Percentiles rank a stretch among this genome's conserved stretches.
phyloP scores from a whole-genome alignment of 2,797 vertebrate species.

The Meriones psammophilus region DNA sequence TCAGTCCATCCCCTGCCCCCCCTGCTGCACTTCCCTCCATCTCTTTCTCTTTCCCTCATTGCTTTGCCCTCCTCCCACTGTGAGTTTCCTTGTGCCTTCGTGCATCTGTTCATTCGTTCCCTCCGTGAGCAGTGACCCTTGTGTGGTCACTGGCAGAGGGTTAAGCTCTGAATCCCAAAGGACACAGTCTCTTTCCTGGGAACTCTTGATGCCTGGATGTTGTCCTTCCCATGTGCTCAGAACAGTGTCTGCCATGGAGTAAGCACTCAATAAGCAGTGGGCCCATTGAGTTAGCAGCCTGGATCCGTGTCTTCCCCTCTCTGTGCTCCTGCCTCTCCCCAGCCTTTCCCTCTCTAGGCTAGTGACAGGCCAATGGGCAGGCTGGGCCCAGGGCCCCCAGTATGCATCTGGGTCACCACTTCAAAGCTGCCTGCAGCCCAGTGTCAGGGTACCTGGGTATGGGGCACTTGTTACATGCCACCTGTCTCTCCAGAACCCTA shows the following conservation, averaged over 20 bases:
- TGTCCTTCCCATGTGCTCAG: constrained; percentile 1
- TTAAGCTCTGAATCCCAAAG: background rate
- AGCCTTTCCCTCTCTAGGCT: background rate
- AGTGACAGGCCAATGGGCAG: constrained; percentile 33
- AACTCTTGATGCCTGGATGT: background rate
- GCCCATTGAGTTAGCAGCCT: background rate
- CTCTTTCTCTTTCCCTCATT: background rate
- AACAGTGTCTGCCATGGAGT: constrained; percentile 68
- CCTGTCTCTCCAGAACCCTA: constrained; percentile 95
- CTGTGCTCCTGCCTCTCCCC: background rate
- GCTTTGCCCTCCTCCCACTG: accelerated
- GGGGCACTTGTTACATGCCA: constrained; percentile 78
- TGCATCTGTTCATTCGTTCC: background rate
- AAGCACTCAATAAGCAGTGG: constrained; percentile 69
- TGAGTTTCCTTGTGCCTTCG: background rate
- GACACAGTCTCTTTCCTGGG: background rate
- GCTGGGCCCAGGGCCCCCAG: background rate
- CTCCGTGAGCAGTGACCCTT: background rate
- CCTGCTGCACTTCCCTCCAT: background rate
- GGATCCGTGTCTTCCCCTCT: constrained; percentile 14
- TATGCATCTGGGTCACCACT: background rate
- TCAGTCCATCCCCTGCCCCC: background rate
- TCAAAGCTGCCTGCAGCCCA: background rate
- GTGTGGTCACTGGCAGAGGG: background rate
- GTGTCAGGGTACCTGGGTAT: background rate